Conservation (phyloP, 1,140 invertebrate genomes). For the Saxidomus purpurata region DNA sequence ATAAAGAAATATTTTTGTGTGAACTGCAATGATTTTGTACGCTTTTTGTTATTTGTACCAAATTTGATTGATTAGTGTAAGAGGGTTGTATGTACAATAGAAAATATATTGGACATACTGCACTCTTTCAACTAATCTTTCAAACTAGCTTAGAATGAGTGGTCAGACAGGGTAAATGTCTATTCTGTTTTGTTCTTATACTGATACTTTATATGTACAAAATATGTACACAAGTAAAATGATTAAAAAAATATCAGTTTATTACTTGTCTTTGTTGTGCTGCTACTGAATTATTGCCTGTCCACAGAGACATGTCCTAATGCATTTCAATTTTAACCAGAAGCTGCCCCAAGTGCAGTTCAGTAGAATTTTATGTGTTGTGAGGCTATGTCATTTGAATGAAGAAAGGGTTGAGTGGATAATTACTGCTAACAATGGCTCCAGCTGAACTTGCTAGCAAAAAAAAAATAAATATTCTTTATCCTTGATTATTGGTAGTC, state of each 20-base stretch:
- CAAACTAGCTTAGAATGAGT: conserved; percentile 26
- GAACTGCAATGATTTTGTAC: background rate
- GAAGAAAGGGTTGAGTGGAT: no score
- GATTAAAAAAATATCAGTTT: conserved; percentile 41
- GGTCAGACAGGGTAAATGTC: conserved; percentile 41
- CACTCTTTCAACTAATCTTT: background rate
- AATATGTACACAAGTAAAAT: conserved; percentile 41
- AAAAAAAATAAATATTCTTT: no score
- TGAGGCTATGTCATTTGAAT: no score
- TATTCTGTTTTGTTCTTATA: background rate
- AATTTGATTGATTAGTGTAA: background rate
- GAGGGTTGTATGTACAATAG: background rate
- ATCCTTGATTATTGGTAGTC: no score
- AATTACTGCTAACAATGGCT: no score
- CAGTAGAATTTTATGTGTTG: no score
- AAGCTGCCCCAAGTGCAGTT: no score
- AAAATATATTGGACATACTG: background rate
- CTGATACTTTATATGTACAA: conserved; percentile 36
- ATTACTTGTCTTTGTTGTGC: no score
- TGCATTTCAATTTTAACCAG: no score
- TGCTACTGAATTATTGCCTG: no score
- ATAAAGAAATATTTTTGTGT: background rate
- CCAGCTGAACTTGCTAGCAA: no score
- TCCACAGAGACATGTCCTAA: no score
- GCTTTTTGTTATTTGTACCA: background rate